A percentile compares a stretch with the other conserved stretches of the same genome.
phyloP scores from a whole-genome alignment of 2,113 vertebrate genomes.

The Poecilia latipinna region DNA sequence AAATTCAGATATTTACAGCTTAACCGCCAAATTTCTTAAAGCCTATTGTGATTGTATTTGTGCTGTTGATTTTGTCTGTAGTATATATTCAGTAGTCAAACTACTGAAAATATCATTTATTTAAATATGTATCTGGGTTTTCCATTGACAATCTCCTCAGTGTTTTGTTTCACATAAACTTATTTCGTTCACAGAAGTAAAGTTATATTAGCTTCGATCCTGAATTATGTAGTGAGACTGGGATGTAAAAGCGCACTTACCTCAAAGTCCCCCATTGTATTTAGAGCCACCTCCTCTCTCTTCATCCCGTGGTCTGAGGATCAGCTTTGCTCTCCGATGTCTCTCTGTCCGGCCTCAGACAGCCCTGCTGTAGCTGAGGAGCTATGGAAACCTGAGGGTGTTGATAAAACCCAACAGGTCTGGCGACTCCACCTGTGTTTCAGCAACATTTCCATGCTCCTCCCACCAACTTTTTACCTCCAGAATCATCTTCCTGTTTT shows the following conservation, averaged over 20 bases:
- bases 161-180: not conserved
- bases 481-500: not conserved
- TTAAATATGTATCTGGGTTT: no score
- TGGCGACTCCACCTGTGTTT: conserved; percentile 6
- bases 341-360: not conserved
- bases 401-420: conserved; percentile 18
- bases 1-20: not conserved
- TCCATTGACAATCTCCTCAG: not conserved
- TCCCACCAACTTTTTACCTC: not conserved
- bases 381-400: not conserved
- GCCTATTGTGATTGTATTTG: not conserved
- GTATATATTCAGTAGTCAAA: not conserved
- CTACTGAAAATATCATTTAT: no score
- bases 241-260: conserved; percentile 9
- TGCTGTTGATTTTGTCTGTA: no score
- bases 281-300: conserved; percentile 26
- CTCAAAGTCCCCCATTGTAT: conserved; percentile 38
- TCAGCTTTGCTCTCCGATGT: conserved; percentile 11
- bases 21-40: not conserved
- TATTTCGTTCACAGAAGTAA: not conserved
- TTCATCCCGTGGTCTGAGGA: not conserved
- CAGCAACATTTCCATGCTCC: not conserved
- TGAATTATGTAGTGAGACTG: not conserved
- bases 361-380: no score
- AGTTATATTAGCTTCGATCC: not conserved